Evolutionary conservation across 2,888 invertebrate species (phyloP), one percentile per base, ranked within the genome.

Genomic region (Diarsia mendica): DNA sequence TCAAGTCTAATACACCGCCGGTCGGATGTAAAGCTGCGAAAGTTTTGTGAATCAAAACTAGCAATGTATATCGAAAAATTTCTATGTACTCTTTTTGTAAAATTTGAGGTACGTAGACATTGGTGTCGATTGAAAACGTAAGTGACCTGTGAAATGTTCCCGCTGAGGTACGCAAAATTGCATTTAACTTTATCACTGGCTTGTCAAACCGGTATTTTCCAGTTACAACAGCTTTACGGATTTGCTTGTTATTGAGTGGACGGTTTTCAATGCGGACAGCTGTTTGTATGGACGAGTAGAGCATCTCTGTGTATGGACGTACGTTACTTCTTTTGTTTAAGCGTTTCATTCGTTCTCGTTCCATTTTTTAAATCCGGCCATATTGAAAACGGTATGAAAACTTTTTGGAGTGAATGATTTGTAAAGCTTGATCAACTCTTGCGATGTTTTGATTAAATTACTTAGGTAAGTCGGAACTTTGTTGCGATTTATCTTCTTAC

Each of bases 81-180:
- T 60, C 6, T 20, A 13, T 2, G 11, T 2, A 55, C 33, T 20
- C 10, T 15, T 15, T 60, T 65, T 48, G 33, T 46, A 72, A 69
- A 33, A 55, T 4, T 4, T 53, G 33, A 6, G 44, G 49, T 72
- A 53, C 66, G 53, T 63, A 70, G 58, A 63, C 51, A 61, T 72
- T 70, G 75, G 68, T 72, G 75, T 68, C 67, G 72, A 81, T 75
- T 81, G 76, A 78, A 86, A 84, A 72, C 51, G 72, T 70, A 78
- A 84, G 78, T 81, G 85, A 81, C 75, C 82, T 73, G 81, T 86
- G 72, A 86, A 85, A 86, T 44, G 53, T 72, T 77, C 51, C 63
- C 60, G 58, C 46, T 20, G 53, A 79, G 78, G 74, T 67, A 83
- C 69, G 63, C 48, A 77, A 86, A 80, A 84, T 78, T 76, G 51